phyloP scores from a whole-genome alignment of 1,140 invertebrate species.

The Plutomurus gul region DNA sequence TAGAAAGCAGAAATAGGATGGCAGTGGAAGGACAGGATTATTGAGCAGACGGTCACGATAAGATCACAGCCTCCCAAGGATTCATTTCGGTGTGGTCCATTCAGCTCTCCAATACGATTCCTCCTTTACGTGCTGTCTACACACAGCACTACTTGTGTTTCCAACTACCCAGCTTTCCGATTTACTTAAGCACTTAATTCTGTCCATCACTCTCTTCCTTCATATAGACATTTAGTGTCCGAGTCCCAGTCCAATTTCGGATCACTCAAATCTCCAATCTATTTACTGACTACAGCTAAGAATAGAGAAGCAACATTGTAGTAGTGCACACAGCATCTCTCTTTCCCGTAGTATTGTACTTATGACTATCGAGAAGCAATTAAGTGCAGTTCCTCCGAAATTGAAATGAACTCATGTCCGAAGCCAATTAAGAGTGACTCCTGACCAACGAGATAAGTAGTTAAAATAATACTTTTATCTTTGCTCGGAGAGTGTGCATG shows the following conservation, averaged over 20 bases:
- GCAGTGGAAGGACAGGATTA: constrained; percentile 15
- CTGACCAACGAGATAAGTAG: neutral
- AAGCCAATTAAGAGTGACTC: constrained; percentile 3
- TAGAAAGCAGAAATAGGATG: neutral
- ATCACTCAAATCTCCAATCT: too few species aligned
- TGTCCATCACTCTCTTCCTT: neutral
- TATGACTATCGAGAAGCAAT: neutral
- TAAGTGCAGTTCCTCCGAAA: constrained; percentile 19
- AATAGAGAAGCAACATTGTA: too few species aligned
- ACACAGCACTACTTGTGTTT: too few species aligned
- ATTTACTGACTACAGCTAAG: too few species aligned
- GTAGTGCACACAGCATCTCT: too few species aligned
- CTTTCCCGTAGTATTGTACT: too few species aligned
- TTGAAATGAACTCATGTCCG: constrained; percentile 24
- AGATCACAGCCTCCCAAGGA: constrained; percentile 32
- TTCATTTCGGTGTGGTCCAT: constrained; percentile 34
- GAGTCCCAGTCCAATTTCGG: too few species aligned
- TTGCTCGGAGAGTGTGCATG: neutral
- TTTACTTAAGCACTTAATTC: constrained; percentile 7
- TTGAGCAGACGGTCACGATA: constrained; percentile 16
- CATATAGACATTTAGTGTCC: neutral
- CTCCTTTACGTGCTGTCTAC: too few species aligned
- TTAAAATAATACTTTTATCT: constrained; percentile 20
- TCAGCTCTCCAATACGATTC: neutral
- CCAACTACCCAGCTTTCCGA: neutral